Evolutionary conservation across 92 coral and sea anemone genomes (phyloP), one percentile per base, ranked within the genome.

Genomic region (Bergia sp.): DNA sequence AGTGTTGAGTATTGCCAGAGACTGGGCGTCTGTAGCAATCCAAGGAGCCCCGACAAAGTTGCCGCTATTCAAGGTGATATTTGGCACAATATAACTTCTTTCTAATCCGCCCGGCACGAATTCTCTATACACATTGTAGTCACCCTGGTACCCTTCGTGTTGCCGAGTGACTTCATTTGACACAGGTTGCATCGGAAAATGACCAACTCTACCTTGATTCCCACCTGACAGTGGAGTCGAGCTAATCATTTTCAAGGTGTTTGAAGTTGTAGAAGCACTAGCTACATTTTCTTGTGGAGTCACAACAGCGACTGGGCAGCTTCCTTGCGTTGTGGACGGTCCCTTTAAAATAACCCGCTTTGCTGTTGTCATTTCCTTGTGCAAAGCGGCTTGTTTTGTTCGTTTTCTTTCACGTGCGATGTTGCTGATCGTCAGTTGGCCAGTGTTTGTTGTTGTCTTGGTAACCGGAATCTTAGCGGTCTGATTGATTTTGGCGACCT

Each of bases 1-100:
- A 7, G 94, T 90, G 69, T 91, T 95, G 42, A 95, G 86, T 13
- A 92, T 91, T 77, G 96, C 86, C 9, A 93, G 92, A 57, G 95
- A 87, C n/a, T 86, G 86, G n/a, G 89, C 82, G 7, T 95, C 98
- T 7, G 82, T 89, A 41, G 93, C 92, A 1, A 92, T 42, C 98
- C 98, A 95, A 1, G 94, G 85, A 13, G 89, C 79, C 1, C 86
- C 91, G 73, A 92, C 80, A 82, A 91, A 93, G 38, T 95, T 94
- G 7, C 92, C 50, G 36, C 73, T 79, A 77, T 86, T 86, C 13
- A 92, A 55, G 3, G 91, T 73, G 4, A 91, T 73, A 37, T 82
- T 93, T 5, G 94, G 53, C 79, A 84, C 82, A 50, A 93, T 88
- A 39, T 82, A 83, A 9, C 86, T 86, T 73, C 93, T 93, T 64